phyloP scores from a whole-genome alignment of 2,113 vertebrate species.

The Cochlearius cochlearius region DNA sequence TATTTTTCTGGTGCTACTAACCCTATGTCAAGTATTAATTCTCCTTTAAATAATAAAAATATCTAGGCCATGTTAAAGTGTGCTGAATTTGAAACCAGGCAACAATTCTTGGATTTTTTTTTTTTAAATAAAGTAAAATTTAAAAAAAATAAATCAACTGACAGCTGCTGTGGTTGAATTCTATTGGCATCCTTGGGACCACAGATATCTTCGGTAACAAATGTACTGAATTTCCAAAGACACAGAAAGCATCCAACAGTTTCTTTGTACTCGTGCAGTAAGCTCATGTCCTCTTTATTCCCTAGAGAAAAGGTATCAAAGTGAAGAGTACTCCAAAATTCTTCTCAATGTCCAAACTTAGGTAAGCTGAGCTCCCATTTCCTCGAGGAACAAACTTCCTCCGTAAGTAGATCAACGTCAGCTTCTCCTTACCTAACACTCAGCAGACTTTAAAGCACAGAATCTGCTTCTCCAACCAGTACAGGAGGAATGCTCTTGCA shows the following conservation, averaged over 20 bases:
- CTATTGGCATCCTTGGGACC: neutral
- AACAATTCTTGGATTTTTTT: neutral
- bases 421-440: neutral
- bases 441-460: neutral
- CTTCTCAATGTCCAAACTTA: neutral
- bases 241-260: neutral
- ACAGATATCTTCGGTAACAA: neutral
- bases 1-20: neutral
- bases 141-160: neutral
- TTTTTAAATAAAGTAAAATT: neutral
- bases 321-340: neutral
- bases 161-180: neutral
- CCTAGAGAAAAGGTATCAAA: neutral
- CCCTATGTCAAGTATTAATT: neutral
- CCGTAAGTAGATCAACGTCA: neutral
- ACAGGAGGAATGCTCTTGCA: accelerated
- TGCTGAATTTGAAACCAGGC: neutral
- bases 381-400: neutral
- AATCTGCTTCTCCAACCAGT: neutral
- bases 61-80: neutral
- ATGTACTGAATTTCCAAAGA: neutral
- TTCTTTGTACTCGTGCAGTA: neutral
- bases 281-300: neutral
- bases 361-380: neutral
- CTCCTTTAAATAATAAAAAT: neutral